Base-by-base conservation (phyloP, 2,113 vertebrate genomes). In the Tupaia chinensis region DNA sequence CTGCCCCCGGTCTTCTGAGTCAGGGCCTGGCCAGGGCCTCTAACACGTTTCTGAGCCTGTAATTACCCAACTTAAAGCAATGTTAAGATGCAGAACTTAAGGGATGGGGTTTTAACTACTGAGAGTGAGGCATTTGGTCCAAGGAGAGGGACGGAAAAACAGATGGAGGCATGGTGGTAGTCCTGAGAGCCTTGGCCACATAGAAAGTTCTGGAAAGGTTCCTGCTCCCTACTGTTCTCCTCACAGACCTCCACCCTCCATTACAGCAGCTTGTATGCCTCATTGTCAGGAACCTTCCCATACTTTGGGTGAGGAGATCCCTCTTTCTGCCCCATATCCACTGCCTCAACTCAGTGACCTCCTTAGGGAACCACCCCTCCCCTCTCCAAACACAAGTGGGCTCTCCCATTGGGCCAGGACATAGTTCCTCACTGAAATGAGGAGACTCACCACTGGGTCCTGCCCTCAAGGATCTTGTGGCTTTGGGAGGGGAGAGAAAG, bases 51-150 rank as follows among this genome's bases (percentile, higher is more conserved):
- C 93, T n/a, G 23, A 91, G 65, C n/a, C 34, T 3, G 7, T 87
- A 88, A 88, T 86, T 63, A 95, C 76, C 60, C 60, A 77, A 44
- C 58, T 94, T 81, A 81, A 92, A 78, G 23, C 63, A n/a, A 86
- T 15, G 25, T 81, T 73, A 91, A 79, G 65, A 60, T 77, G 66
- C 12, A 91, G 82, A 93, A 23, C 53, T 6, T 63, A 29, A 54
- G 61, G 72, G 66, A 22, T 5, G n/a, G 54, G 68, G 22, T 82
- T 92, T 86, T 89, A 90, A 91, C 56, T 88, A 4, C 9, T 23
- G 1, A 83, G 25, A 60, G 60, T 14, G 34, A 20, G 19, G 19
- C 6, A 23, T 79, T 79, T 63, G 7, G 22, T 81, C 58, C 88
- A 27, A 1, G 34, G 44, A 85, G 69, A 74, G 14, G 14, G 58